A percentile compares a stretch with the other conserved stretches of the same genome.
Conservation (phyloP, 2,797 vertebrate species). For the Ispidina picta region DNA sequence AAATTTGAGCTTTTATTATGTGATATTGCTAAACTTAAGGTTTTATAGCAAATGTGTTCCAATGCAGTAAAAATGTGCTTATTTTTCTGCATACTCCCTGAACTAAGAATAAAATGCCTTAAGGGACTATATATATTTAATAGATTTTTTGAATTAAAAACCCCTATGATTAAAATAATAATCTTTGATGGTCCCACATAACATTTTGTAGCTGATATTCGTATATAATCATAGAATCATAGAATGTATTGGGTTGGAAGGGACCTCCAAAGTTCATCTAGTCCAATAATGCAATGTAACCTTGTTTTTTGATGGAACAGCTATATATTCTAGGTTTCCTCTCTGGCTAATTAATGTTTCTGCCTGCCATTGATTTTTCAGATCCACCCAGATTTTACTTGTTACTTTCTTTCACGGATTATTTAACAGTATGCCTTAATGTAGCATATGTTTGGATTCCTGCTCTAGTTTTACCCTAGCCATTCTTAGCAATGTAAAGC, state of each 20-base stretch:
- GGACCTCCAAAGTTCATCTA: too few species aligned
- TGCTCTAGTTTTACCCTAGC: background rate
- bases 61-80: conserved; percentile 62
- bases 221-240: background rate
- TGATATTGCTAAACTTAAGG: conserved; percentile 34
- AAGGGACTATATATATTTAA: conserved; percentile 33
- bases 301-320: background rate
- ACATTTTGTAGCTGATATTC: background rate
- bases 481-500: background rate
- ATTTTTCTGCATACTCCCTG: conserved; percentile 44
- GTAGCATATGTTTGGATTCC: background rate
- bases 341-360: conserved; percentile 13
- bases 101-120: conserved; percentile 58
- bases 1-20: conserved; percentile 41
- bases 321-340: conserved; percentile 1
- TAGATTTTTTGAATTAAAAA: conserved; percentile 45
- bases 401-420: conserved; percentile 29
- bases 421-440: conserved; percentile 8
- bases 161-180: conserved; percentile 13
- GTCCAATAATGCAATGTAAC: background rate
- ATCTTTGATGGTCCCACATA: conserved; percentile 33
- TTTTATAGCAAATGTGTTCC: conserved; percentile 62
- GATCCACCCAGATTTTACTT: conserved; percentile 18
- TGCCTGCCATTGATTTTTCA: conserved; percentile 11
- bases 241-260: too few species aligned